Evolutionary conservation across 1,140 invertebrate species (phyloP).

Genomic region (Thalassaphorura encarpata): DNA sequence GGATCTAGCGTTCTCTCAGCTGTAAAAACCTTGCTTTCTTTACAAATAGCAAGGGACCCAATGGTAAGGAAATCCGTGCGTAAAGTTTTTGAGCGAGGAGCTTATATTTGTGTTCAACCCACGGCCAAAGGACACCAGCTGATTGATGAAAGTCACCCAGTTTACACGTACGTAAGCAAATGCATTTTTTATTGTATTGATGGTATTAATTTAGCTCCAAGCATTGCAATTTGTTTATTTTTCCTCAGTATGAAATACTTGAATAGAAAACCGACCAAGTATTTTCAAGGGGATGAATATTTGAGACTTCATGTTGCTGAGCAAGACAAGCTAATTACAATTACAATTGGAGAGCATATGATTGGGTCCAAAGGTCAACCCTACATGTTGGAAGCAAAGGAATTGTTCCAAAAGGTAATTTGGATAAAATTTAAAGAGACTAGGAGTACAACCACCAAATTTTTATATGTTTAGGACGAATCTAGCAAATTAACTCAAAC

Average conservation of each 20-base stretch:
- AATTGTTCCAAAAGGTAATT: no score
- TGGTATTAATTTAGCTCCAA: not conserved
- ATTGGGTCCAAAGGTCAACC: no score
- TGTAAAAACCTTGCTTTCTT: conserved; percentile 85
- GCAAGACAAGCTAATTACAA: conserved; percentile 70
- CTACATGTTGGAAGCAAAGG: no score
- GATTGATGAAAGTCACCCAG: conserved; percentile 86
- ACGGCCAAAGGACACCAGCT: conserved; percentile 87
- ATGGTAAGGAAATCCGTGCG: conserved; percentile 72
- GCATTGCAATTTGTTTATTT: conserved; percentile 7
- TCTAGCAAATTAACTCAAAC: conserved; percentile 91
- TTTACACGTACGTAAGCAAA: conserved; percentile 49
- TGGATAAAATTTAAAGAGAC: no score
- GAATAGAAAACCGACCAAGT: conserved; percentile 85
- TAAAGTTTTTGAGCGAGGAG: conserved; percentile 81
- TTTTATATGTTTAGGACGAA: no score
- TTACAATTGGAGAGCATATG: conserved; percentile 61
- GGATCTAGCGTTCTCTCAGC: conserved; percentile 74
- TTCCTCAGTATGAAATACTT: conserved; percentile 76
- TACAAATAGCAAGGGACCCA: conserved; percentile 85
- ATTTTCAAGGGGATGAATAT: conserved; percentile 83
- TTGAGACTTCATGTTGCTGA: conserved; percentile 72
- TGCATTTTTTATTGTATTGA: not conserved
- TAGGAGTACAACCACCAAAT: no score
- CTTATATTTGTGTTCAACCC: conserved; percentile 67